A percentile compares a stretch with the other conserved stretches of the same genome.
Evolutionary conservation across 1,140 invertebrate species (phyloP).

Genomic region (Stegodyphus mimosarum): DNA sequence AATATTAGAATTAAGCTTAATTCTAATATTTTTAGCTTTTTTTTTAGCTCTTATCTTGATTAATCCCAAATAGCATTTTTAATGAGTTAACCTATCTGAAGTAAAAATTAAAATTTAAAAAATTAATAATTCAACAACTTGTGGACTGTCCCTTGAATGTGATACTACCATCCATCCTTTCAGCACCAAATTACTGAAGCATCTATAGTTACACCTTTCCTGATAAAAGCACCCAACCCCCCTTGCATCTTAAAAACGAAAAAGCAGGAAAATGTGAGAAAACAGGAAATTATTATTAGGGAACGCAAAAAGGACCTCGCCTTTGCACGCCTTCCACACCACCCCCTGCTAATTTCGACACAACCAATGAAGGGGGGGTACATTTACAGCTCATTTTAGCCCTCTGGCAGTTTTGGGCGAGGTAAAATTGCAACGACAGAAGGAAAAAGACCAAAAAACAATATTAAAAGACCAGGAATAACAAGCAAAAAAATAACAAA

Average conservation of each 20-base stretch:
- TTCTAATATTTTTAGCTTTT: no score
- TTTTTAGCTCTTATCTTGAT: no score
- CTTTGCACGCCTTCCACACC: neutral
- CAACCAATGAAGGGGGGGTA: neutral
- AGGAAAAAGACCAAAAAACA: conserved; percentile 48
- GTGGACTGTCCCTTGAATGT: no score
- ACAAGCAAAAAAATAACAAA: conserved; percentile 25
- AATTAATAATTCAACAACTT: no score
- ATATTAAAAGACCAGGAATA: conserved; percentile 49
- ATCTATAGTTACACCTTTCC: neutral
- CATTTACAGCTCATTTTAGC: conserved; percentile 29
- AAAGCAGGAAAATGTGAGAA: conserved; percentile 20
- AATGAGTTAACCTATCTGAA: no score
- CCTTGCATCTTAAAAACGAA: neutral
- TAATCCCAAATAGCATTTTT: no score
- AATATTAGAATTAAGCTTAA: no score
- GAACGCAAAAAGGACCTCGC: conserved; percentile 17
- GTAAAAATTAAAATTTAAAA: no score
- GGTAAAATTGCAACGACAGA: no score
- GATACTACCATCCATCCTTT: no score
- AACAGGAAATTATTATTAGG: conserved; percentile 53
- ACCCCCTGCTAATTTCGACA: conserved; percentile 5
- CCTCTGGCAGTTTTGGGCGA: neutral
- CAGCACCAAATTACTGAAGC: no score
- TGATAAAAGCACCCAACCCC: neutral